phyloP scores from a whole-genome alignment of 2,113 vertebrate genomes.

The Herpetotheres cachinnans region DNA sequence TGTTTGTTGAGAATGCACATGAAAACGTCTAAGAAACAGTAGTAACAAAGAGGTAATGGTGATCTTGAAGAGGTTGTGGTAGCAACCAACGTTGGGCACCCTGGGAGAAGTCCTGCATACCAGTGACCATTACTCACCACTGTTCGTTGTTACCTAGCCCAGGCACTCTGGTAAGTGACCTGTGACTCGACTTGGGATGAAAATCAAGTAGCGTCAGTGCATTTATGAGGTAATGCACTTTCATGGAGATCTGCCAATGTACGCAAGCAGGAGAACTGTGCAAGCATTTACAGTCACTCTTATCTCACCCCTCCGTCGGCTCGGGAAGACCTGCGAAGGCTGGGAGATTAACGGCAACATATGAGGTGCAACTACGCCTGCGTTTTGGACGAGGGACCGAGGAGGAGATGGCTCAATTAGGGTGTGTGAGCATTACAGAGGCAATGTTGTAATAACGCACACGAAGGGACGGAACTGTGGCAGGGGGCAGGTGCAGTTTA shows the following conservation, averaged over 20 bases:
- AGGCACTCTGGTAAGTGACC: accelerated
- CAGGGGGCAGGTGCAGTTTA: accelerated
- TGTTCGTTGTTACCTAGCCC: neutral
- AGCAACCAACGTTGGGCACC: accelerated
- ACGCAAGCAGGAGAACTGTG: accelerated
- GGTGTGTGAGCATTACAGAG: no score
- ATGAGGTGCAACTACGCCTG: no score
- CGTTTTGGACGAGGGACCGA: neutral
- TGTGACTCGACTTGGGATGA: neutral
- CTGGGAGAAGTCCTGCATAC: accelerated
- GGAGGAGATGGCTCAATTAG: neutral
- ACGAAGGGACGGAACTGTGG: accelerated
- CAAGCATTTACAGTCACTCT: accelerated
- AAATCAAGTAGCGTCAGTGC: neutral
- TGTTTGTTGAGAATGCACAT: neutral
- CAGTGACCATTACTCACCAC: accelerated
- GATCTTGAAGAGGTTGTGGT: neutral
- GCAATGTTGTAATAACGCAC: neutral
- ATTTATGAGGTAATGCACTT: neutral
- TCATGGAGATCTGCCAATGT: accelerated
- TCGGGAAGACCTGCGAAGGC: neutral
- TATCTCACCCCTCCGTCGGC: neutral
- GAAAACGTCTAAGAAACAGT: neutral
- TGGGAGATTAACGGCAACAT: neutral
- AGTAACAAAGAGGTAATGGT: neutral